Percentiles rank a stretch among this genome's conserved stretches.
Evolutionary conservation across 2,888 invertebrate species (phyloP).

Genomic region (Siphlonurus alternatus): DNA sequence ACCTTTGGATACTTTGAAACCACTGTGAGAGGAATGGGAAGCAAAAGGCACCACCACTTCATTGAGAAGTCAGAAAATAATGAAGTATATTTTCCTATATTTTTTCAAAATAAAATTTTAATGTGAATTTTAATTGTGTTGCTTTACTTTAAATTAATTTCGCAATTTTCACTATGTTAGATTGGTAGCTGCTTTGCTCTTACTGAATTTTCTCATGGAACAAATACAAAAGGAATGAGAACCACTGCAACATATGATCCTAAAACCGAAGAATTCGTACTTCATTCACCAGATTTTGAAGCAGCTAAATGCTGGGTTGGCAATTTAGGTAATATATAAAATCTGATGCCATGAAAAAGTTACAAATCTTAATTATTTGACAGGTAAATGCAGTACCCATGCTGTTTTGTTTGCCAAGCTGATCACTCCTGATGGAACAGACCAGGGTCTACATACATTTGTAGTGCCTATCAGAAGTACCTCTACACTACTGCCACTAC

Average conservation of each 20-base stretch:
- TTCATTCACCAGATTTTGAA: constrained; percentile 33
- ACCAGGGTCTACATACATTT: constrained; percentile 73
- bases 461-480: constrained; percentile 71
- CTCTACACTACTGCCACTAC: constrained; percentile 46
- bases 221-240: constrained; percentile 32
- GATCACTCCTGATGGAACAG: constrained; percentile 50
- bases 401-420: constrained; percentile 79
- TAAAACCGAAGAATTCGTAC: constrained; percentile 29
- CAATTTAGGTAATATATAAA: constrained; percentile 20
- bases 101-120: constrained; percentile 27
- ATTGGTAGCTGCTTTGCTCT: constrained; percentile 32
- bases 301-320: constrained; percentile 38
- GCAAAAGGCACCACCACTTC: constrained; percentile 26
- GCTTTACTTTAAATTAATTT: too few species aligned
- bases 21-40: constrained; percentile 29
- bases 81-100: constrained; percentile 24
- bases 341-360: too few species aligned
- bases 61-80: constrained; percentile 22
- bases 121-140: too few species aligned
- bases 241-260: constrained; percentile 32
- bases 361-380: constrained; percentile 11
- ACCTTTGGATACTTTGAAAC: constrained; percentile 30
- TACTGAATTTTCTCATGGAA: constrained; percentile 36
- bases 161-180: constrained; percentile 17
- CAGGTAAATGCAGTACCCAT: constrained; percentile 68